These are phyloP conservation scores for Coendou prehensilis DNA, from an alignment of 2,797 vertebrate species.

Conservation along the genomic window DNA sequence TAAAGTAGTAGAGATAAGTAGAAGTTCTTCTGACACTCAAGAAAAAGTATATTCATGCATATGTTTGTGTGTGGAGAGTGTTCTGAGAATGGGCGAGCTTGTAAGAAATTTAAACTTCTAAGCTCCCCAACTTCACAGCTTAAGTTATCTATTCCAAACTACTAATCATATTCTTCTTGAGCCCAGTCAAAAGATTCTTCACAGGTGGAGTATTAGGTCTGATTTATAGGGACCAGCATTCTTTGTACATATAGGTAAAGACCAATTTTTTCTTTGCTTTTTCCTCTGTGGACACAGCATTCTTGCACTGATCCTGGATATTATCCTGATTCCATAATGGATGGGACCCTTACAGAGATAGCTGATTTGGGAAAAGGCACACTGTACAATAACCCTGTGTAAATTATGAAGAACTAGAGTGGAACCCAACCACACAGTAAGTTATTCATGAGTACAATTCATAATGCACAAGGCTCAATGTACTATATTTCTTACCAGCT, in stretches of 20 bases:
- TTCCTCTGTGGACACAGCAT: slow-evolving; percentile 7
- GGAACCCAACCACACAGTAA: slow-evolving; percentile 61
- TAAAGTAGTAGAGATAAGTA: background rate
- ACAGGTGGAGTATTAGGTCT: background rate
- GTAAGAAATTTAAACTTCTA: slow-evolving; percentile 54
- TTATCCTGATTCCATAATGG: slow-evolving; percentile 17
- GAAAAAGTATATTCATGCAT: background rate
- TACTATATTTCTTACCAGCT: slow-evolving; percentile 68
- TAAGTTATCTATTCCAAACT: slow-evolving; percentile 17
- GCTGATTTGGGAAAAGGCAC: slow-evolving; percentile 44
- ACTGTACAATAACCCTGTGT: slow-evolving; percentile 59
- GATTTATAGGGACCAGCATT: slow-evolving; percentile 7
- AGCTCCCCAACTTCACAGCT: background rate
- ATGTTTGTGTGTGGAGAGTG: background rate
- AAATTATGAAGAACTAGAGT: slow-evolving; percentile 70
- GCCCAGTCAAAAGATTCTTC: background rate
- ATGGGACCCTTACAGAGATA: slow-evolving; percentile 54
- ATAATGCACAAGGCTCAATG: slow-evolving; percentile 53
- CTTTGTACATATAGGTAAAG: slow-evolving; percentile 3
- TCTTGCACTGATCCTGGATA: background rate
- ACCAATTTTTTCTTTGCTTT: slow-evolving; percentile 48
- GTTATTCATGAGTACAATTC: slow-evolving; percentile 63
- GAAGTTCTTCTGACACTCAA: background rate
- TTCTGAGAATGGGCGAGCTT: slow-evolving; percentile 33
- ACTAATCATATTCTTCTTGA: background rate